These are phyloP conservation scores for Parochlus steinenii DNA, from an alignment of 2,888 invertebrate genomes.

Conservation along the genomic window DNA sequence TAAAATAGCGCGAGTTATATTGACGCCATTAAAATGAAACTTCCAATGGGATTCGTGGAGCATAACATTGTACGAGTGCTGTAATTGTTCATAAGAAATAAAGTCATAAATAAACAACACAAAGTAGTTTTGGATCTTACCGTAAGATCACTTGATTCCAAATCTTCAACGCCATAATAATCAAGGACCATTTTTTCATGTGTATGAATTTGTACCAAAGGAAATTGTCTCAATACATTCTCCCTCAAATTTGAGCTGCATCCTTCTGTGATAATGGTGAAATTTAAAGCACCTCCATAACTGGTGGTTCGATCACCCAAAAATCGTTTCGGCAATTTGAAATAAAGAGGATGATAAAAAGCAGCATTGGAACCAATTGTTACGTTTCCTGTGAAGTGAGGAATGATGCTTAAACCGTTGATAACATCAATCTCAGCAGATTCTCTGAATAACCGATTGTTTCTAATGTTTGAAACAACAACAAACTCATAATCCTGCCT, in stretches of 20 bases:
- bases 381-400: constrained; percentile 34
- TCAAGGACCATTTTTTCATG: constrained; percentile 56
- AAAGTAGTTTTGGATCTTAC: too few relatives aligned
- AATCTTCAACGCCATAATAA: constrained; percentile 38
- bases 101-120: too few relatives aligned
- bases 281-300: constrained; percentile 78
- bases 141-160: constrained; percentile 14
- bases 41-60: constrained; percentile 69
- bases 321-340: constrained; percentile 54
- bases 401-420: constrained; percentile 44
- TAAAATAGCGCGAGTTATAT: constrained; percentile 56
- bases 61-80: constrained; percentile 32
- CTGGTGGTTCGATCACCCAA: constrained; percentile 77
- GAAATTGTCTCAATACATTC: constrained; percentile 43
- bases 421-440: constrained; percentile 34
- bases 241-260: constrained; percentile 37
- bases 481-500: constrained; percentile 3
- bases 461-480: neutral
- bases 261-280: constrained; percentile 52
- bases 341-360: constrained; percentile 28
- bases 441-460: constrained; percentile 21
- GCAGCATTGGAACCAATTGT: constrained; percentile 27
- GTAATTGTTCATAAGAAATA: too few relatives aligned
- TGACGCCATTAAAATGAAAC: constrained; percentile 28
- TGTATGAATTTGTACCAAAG: constrained; percentile 68